These are phyloP conservation scores for Pipra filicauda DNA, from an alignment of 2,113 vertebrate species.

Conservation along the genomic window DNA sequence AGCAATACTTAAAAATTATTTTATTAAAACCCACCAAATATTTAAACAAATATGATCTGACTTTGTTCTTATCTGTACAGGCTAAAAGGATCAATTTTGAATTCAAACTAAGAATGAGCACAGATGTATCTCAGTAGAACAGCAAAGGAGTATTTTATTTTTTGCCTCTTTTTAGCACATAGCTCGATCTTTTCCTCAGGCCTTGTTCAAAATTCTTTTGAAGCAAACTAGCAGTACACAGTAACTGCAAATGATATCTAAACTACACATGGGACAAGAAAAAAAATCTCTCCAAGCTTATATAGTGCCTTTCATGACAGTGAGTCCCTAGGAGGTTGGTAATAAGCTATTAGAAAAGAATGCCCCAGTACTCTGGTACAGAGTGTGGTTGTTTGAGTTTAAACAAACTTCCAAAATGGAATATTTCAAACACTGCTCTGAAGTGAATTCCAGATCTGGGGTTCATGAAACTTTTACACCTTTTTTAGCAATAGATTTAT, in stretches of 20 bases:
- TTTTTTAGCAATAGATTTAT: background rate
- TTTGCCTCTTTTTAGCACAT: slow-evolving; percentile 12
- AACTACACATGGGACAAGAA: slow-evolving; percentile 2
- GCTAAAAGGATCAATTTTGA: background rate
- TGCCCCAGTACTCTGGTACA: background rate
- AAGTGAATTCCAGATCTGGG: background rate
- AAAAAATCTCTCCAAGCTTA: background rate
- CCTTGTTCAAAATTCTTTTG: slow-evolving; percentile 41
- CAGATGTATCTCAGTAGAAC: background rate
- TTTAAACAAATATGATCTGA: background rate
- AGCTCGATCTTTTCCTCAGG: slow-evolving; percentile 30
- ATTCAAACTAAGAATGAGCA: background rate
- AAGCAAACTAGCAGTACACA: slow-evolving; percentile 52
- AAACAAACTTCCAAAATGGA: background rate
- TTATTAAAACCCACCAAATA: background rate
- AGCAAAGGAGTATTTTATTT: slow-evolving; percentile 18
- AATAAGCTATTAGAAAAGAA: slow-evolving; percentile 28
- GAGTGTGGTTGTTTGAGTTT: background rate
- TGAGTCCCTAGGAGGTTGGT: background rate
- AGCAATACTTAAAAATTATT: background rate
- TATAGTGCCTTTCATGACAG: slow-evolving; percentile 14
- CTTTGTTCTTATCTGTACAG: background rate
- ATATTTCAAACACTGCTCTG: background rate
- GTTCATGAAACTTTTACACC: background rate
- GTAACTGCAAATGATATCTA: slow-evolving; percentile 35